Conservation (phyloP, 1,140 invertebrate genomes). For the Copidosoma floridanum region DNA sequence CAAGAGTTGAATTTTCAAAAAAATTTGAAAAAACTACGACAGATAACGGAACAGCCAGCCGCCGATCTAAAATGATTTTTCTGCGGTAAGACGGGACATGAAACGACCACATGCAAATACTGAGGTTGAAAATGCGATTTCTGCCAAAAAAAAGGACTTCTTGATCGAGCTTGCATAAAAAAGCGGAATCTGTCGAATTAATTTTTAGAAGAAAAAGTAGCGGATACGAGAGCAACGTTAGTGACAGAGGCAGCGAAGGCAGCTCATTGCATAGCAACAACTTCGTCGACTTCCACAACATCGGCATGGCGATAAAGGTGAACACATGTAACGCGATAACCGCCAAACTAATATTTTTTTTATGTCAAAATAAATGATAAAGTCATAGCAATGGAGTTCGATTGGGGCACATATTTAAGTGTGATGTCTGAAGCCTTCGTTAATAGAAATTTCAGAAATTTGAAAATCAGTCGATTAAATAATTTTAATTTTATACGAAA, state of each 20-base stretch:
- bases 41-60: no score
- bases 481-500: neutral
- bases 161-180: constrained; percentile 10
- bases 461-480: neutral
- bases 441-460: neutral
- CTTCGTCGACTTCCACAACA: neutral
- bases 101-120: neutral
- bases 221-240: no score
- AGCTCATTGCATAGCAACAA: neutral
- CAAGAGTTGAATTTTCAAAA: neutral
- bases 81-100: constrained; percentile 6
- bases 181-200: neutral
- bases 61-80: no score
- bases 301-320: no score
- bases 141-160: constrained; percentile 10
- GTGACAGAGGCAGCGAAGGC: neutral
- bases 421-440: constrained; percentile 1
- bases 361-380: neutral
- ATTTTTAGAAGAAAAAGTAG: neutral
- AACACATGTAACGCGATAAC: no score
- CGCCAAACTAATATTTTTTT: neutral
- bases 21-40: neutral
- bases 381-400: neutral
- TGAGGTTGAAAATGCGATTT: constrained; percentile 3
- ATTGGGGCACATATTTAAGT: neutral